phyloP scores from a whole-genome alignment of 2,888 invertebrate species.

The Pteria penguin region DNA sequence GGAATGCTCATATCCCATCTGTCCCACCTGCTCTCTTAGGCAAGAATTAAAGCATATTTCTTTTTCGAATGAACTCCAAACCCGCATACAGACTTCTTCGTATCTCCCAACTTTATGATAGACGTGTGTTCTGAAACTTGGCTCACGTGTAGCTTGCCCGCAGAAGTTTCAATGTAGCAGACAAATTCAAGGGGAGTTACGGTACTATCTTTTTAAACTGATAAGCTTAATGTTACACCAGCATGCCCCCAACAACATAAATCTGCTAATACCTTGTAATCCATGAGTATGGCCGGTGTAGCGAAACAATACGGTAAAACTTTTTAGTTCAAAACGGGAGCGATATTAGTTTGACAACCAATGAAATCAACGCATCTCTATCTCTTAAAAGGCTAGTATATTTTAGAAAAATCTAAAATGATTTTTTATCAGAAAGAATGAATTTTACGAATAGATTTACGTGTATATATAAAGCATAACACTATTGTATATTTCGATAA shows the following conservation, averaged over 20 bases:
- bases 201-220: not conserved
- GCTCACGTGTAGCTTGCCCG: constrained; percentile 28
- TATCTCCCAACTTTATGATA: constrained; percentile 16
- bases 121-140: constrained; percentile 17
- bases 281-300: not conserved
- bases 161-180: constrained; percentile 22
- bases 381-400: too few relatives aligned
- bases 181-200: constrained; percentile 25
- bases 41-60: constrained; percentile 44
- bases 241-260: not conserved
- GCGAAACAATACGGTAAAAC: not conserved
- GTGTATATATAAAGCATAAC: too few relatives aligned
- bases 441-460: too few relatives aligned
- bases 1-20: constrained; percentile 39
- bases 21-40: constrained; percentile 59
- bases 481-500: too few relatives aligned
- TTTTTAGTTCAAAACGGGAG: not conserved
- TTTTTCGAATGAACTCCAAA: constrained; percentile 38
- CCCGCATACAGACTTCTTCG: constrained; percentile 48
- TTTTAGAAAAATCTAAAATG: too few relatives aligned
- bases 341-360: too few relatives aligned
- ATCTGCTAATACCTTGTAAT: constrained; percentile 2
- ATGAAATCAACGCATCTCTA: too few relatives aligned
- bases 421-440: too few relatives aligned
- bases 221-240: constrained; percentile 3